Base-by-base conservation (phyloP, 64 coral and sea anemone genomes). In the Platygyra sinensis region DNA sequence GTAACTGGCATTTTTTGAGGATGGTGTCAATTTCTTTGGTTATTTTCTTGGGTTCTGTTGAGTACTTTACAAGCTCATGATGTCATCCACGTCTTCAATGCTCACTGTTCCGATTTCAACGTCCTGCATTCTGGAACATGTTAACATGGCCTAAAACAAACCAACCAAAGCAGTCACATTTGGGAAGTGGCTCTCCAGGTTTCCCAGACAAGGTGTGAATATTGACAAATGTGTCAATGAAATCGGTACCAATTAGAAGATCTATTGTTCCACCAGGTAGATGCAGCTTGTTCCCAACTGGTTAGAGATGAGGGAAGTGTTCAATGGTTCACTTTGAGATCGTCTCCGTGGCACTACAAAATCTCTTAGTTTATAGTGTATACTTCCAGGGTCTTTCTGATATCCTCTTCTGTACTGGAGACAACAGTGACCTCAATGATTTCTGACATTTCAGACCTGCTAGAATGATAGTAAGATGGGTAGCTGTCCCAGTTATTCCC, bases 381-480 rank as follows among this genome's bases (percentile, higher is more conserved):
- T 46, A 46, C 42, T 46, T 46, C 42, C 42, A 46, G 42, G 16
- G 72, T 86, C 72, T 86, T 92, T 31, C 36, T 75, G 16, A 80
- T 87, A 86, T 64, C 86, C 61, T 87, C 30, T 69, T 92, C 82
- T 20, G 22, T 84, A 32, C 39, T 61, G 14, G 83, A 76, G n/a
- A 65, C 54, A 77, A 92, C 30, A 80, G 62, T 93, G 61, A 93
- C 88, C 24, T 88, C 79, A 57, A 91, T 27, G 42, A 75, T 27
- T 18, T 83, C 52, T 75, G 72, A 91, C 30, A 52, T 42, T 39
- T 91, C 89, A 60, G 89, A 91, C 49, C 60, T 32, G 91, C 91
- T 57, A 93, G 63, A 57, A 88, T 93, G 77, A 93, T 88, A 18
- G 84, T 93, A 3, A 93, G 77, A 60, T 88, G 64, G 33, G 82